A percentile compares a stretch with the other conserved stretches of the same genome.
phyloP scores from a whole-genome alignment of 2,888 invertebrate genomes.

The Deilephila elpenor region DNA sequence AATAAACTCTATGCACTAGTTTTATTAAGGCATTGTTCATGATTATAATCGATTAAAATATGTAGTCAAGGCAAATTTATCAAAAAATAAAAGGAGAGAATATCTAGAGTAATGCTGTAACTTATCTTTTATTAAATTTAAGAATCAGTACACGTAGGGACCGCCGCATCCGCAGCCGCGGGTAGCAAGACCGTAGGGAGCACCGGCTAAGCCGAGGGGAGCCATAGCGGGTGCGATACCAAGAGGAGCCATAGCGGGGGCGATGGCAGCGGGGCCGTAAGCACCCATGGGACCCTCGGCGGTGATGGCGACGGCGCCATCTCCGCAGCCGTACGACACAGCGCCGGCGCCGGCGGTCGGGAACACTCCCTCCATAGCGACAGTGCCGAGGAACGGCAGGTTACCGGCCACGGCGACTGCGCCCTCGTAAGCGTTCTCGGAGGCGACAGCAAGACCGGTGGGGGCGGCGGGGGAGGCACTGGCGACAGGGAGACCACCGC shows the following conservation, averaged over 20 bases:
- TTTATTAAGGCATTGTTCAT: too few species aligned
- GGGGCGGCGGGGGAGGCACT: constrained; percentile 37
- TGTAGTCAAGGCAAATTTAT: too few species aligned
- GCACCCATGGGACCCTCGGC: constrained; percentile 28
- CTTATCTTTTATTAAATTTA: not conserved
- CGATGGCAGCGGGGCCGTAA: constrained; percentile 15
- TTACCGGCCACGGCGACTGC: constrained; percentile 37
- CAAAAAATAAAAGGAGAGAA: not conserved
- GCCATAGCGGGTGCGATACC: constrained; percentile 25
- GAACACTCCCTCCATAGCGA: constrained; percentile 49
- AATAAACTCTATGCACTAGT: too few species aligned
- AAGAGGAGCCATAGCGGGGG: constrained; percentile 21
- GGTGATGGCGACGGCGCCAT: constrained; percentile 37
- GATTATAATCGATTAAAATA: too few species aligned
- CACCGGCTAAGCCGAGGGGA: too few species aligned
- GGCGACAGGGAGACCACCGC: constrained; percentile 34
- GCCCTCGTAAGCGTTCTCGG: constrained; percentile 43
- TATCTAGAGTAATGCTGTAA: not conserved
- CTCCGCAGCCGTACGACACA: constrained; percentile 40
- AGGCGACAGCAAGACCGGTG: constrained; percentile 38
- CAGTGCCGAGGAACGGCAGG: constrained; percentile 48
- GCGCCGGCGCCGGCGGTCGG: constrained; percentile 49
- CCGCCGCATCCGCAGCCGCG: constrained; percentile 29
- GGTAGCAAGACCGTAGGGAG: constrained; percentile 26
- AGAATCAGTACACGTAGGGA: constrained; percentile 7